phyloP scores from a whole-genome alignment of 92 coral and sea anemone species.

The Parazoanthus swiftii region DNA sequence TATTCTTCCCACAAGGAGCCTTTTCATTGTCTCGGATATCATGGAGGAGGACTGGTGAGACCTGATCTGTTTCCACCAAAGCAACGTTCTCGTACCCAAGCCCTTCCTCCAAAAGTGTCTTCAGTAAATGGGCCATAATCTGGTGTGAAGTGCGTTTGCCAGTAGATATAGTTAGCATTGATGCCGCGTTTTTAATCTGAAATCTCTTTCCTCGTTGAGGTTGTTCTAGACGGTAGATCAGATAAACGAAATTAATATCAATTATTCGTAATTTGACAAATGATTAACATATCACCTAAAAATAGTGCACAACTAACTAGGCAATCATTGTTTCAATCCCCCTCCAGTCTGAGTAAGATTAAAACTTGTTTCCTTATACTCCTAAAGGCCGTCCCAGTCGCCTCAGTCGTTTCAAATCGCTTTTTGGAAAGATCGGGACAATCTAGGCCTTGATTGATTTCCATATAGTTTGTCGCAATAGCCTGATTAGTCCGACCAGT shows the following conservation, averaged over 20 bases:
- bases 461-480: too few relatives aligned
- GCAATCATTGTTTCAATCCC: too few relatives aligned
- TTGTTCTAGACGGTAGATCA: not conserved
- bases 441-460: too few relatives aligned
- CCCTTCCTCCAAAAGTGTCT: conserved; percentile 64
- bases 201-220: conserved; percentile 1
- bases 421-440: too few relatives aligned
- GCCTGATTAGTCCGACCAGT: too few relatives aligned
- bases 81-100: conserved; percentile 66
- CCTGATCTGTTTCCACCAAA: conserved; percentile 19
- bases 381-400: too few relatives aligned
- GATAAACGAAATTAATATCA: not conserved
- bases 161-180: conserved; percentile 55
- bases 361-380: too few relatives aligned
- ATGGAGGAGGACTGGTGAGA: conserved; percentile 35
- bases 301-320: too few relatives aligned
- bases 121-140: conserved; percentile 48
- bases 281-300: too few relatives aligned
- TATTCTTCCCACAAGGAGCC: not conserved
- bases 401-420: too few relatives aligned
- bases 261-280: not conserved
- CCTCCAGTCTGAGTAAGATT: too few relatives aligned
- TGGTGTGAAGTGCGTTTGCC: conserved; percentile 51
- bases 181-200: not conserved
- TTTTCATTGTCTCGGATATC: conserved; percentile 15